These are phyloP conservation scores for Muschampia plurimacula DNA, from an alignment of 2,888 invertebrate species.

Conservation along the genomic window DNA sequence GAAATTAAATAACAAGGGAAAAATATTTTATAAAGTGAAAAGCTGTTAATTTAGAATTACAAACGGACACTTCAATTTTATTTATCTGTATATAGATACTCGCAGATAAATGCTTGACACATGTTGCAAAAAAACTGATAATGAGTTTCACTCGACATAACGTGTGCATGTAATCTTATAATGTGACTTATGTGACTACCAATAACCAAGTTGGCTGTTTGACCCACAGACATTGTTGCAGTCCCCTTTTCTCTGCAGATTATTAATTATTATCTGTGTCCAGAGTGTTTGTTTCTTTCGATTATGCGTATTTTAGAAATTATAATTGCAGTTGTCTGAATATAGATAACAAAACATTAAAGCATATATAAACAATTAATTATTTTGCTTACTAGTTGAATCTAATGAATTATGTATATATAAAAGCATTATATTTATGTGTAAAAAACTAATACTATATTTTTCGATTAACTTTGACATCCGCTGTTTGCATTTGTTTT, in stretches of 20 bases:
- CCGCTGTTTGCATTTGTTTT: neutral
- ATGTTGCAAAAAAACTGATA: conserved; percentile 1
- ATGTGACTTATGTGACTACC: conserved; percentile 59
- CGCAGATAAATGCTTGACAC: too few relatives aligned
- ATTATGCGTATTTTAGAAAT: conserved; percentile 12
- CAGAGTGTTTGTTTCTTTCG: neutral
- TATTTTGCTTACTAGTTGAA: neutral
- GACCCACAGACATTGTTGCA: conserved; percentile 36
- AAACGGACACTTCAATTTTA: too few relatives aligned
- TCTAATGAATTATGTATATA: neutral
- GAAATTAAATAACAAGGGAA: too few relatives aligned
- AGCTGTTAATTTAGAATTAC: too few relatives aligned
- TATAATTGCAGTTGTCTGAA: neutral
- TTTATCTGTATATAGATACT: too few relatives aligned
- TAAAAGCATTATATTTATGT: too few relatives aligned
- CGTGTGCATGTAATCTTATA: conserved; percentile 56
- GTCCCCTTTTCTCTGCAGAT: conserved; percentile 23
- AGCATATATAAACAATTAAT: neutral
- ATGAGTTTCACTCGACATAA: conserved; percentile 5
- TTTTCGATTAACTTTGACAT: neutral
- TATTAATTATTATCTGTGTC: conserved; percentile 39
- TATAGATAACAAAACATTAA: neutral
- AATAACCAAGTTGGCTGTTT: conserved; percentile 34
- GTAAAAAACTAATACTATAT: too few relatives aligned
- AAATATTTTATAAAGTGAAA: too few relatives aligned